A percentile compares a stretch with the other conserved stretches of the same genome.
Evolutionary conservation across 2,113 vertebrate species (phyloP).

Genomic region (Varanus salvator): DNA sequence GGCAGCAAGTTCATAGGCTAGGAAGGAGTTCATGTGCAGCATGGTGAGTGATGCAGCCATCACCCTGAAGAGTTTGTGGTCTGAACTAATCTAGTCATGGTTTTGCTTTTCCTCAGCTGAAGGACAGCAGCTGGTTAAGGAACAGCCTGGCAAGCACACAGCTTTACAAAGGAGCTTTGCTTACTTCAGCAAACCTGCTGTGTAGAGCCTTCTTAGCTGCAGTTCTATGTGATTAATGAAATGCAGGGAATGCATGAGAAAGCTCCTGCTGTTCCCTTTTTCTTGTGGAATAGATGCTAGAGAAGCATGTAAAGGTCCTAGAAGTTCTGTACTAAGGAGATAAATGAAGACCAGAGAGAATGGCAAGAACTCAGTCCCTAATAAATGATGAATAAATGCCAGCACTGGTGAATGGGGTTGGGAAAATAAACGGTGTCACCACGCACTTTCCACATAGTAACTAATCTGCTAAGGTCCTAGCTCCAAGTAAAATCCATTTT

Average conservation of each 20-base stretch:
- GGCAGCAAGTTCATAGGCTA: background rate
- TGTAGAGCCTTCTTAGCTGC: background rate
- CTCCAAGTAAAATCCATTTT: constrained; percentile 49
- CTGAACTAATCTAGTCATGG: background rate
- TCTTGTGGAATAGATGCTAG: background rate
- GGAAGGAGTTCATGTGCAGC: background rate
- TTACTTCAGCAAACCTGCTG: background rate
- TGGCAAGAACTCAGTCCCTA: constrained; percentile 32
- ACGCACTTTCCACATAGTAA: constrained; percentile 57
- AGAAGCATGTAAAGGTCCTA: background rate
- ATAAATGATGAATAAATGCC: constrained; percentile 49
- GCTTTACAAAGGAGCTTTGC: background rate
- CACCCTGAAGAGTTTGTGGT: background rate
- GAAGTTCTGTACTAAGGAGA: constrained; percentile 29
- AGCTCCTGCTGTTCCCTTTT: background rate
- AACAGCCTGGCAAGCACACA: background rate
- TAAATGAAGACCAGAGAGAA: constrained; percentile 49
- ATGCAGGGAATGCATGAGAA: background rate
- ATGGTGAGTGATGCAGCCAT: background rate
- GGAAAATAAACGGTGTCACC: constrained; percentile 62
- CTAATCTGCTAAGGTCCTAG: constrained; percentile 35
- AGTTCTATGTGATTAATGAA: background rate
- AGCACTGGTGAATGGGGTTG: constrained; percentile 32
- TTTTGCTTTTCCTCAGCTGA: background rate
- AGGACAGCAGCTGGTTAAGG: background rate